A percentile compares a stretch with the other conserved stretches of the same genome.
phyloP scores from a whole-genome alignment of 2,113 vertebrate species.

The Alethe castanea region DNA sequence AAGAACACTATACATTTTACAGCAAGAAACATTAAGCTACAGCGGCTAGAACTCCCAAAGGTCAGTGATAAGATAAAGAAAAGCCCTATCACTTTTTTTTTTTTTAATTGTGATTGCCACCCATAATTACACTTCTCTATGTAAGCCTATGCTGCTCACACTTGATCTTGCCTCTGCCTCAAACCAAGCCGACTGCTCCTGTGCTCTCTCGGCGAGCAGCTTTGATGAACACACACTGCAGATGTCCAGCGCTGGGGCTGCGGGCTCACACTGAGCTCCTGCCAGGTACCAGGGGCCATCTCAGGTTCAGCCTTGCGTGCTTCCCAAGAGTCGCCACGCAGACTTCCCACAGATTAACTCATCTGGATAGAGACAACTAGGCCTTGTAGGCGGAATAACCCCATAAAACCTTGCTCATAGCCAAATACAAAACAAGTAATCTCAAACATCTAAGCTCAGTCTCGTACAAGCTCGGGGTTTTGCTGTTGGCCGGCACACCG shows the following conservation, averaged over 20 bases:
- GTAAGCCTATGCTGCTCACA: neutral
- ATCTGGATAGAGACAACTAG: fast-evolving
- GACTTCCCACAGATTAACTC: neutral
- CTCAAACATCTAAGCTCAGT: neutral
- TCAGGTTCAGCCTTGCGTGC: neutral
- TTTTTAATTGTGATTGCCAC: neutral
- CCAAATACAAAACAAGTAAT: neutral
- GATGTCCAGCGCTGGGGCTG: fast-evolving
- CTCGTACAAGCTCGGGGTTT: neutral
- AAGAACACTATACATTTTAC: neutral
- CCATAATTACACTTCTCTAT: neutral
- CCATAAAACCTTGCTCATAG: neutral
- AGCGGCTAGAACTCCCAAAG: neutral
- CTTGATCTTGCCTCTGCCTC: neutral
- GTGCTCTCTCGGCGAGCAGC: no score
- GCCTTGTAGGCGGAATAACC: no score
- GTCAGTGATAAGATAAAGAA: neutral
- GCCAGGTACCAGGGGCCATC: neutral
- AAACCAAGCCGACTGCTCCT: neutral
- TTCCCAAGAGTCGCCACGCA: neutral
- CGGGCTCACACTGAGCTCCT: fast-evolving
- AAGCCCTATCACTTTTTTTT: neutral
- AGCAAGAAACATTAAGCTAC: neutral
- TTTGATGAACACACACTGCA: neutral
- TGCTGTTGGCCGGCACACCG: neutral